phyloP scores from a whole-genome alignment of 2,797 vertebrate genomes.

The Semaprochilodus insignis region DNA sequence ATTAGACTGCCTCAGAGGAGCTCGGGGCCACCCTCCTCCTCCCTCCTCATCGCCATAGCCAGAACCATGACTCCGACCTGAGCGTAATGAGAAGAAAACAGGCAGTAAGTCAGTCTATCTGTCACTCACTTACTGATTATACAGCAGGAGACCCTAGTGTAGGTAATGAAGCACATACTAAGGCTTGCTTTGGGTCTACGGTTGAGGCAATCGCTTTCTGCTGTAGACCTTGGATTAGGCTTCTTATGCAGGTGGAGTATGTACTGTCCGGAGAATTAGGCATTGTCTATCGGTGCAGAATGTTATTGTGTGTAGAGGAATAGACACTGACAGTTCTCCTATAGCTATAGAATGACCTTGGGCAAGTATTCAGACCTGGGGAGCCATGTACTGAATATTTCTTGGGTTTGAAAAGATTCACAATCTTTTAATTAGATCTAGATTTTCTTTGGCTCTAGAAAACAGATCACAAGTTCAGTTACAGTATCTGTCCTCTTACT shows the following conservation, averaged over 20 bases:
- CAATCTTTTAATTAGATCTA: neutral
- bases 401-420: neutral
- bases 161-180: constrained; percentile 3
- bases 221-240: neutral
- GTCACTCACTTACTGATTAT: neutral
- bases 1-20: constrained; percentile 51
- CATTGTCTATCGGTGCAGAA: neutral
- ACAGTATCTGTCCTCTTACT: neutral
- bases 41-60: constrained; percentile 7
- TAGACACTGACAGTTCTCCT: neutral
- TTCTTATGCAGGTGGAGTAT: neutral
- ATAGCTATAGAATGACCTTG: neutral
- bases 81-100: constrained; percentile 54
- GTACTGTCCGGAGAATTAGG: neutral
- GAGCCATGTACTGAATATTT: neutral
- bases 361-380: neutral
- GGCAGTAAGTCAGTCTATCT: constrained; percentile 46
- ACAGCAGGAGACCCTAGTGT: constrained; percentile 5
- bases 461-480: neutral
- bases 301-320: neutral
- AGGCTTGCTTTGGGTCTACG: neutral
- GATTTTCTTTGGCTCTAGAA: neutral
- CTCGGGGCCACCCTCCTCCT: constrained; percentile 21
- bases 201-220: neutral
- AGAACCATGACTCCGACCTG: constrained; percentile 27